Evolutionary conservation across 2,797 vertebrate species (phyloP), one percentile per base, ranked within the genome.

Genomic region (Silurus aristotelis): DNA sequence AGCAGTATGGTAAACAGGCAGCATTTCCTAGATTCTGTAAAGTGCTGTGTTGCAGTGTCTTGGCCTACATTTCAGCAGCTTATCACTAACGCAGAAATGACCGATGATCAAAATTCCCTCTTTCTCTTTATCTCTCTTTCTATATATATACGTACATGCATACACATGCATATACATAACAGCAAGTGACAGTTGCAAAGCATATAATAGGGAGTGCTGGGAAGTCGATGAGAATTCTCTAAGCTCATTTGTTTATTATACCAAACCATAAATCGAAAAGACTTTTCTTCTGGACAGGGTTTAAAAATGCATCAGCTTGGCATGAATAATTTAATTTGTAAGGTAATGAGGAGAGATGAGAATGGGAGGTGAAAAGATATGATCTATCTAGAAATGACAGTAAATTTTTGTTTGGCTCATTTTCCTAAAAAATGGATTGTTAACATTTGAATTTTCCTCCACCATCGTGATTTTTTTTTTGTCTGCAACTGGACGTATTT

Each of bases 291-390:
- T 73, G 46, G 75, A 43, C 78, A 75, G 68, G 63, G 60, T 79
- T 83, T 83, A 85, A 83, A 83, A 87, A 85, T 85, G 81, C 73
- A 84, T 83, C 48, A 85, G 71, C 61, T 78, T 78, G 31, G 31
- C 63, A 78, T 86, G 9, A 89, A 87, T 82, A 81, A 87, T 87
- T 84, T 61, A 87, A 81, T 71, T n/a, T 56, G 66, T 31, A 46
- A 80, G 19, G 60, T 87, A 85, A 85, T 82, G 75, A 85, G 56
- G 25, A 75, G 56, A 75, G 48, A 77, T 43, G 14, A 61, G 25
- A 85, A 56, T 46, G 25, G n/a, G 77, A 58, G n/a, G 31, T 6
- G 46, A 55, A 27, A 72, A 52, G 15, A 84, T 56, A 22, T 46
- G 64, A 81, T 31, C 56, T 81, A 43, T 55, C 48, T 52, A 52